phyloP scores from a whole-genome alignment of 1,140 invertebrate species.

The Thaumetopoea pityocampa region DNA sequence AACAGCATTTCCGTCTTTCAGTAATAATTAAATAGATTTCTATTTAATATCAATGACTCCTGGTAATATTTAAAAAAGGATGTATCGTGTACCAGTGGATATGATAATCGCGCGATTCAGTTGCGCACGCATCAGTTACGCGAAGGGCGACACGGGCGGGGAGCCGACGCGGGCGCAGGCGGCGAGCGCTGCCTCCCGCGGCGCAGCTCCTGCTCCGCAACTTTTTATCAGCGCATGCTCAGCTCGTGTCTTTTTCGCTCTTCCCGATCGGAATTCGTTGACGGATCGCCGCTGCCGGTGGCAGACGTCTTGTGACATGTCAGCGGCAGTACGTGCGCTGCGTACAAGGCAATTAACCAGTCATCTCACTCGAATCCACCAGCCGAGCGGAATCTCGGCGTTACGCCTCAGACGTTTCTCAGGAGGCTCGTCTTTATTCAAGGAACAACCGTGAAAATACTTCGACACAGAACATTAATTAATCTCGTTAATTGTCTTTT shows the following conservation, averaged over 20 bases:
- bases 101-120: slow-evolving; percentile 36
- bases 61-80: slow-evolving; percentile 20
- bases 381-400: slow-evolving; percentile 33
- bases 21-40: slow-evolving; percentile 5
- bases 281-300: slow-evolving; percentile 68
- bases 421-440: slow-evolving; percentile 47
- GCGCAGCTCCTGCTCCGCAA: slow-evolving; percentile 46
- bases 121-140: too few species aligned
- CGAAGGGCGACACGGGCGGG: too few species aligned
- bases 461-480: slow-evolving; percentile 36
- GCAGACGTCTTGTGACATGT: slow-evolving; percentile 70
- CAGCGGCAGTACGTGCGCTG: slow-evolving; percentile 60
- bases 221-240: slow-evolving; percentile 64
- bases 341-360: slow-evolving; percentile 65
- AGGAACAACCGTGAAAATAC: slow-evolving; percentile 54
- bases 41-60: slow-evolving; percentile 20
- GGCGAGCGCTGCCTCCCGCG: slow-evolving; percentile 50
- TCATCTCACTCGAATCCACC: slow-evolving; percentile 40
- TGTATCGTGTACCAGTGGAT: slow-evolving; percentile 24
- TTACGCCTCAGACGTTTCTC: slow-evolving; percentile 32
- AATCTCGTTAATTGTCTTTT: slow-evolving; percentile 33
- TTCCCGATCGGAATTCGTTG: slow-evolving; percentile 70
- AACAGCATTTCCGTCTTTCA: slow-evolving; percentile 1
- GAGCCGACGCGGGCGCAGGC: slow-evolving; percentile 13
- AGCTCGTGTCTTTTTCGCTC: slow-evolving; percentile 73